These are phyloP conservation scores for Dendroctonus valens DNA, from an alignment of 1,140 invertebrate species.

Conservation along the genomic window DNA sequence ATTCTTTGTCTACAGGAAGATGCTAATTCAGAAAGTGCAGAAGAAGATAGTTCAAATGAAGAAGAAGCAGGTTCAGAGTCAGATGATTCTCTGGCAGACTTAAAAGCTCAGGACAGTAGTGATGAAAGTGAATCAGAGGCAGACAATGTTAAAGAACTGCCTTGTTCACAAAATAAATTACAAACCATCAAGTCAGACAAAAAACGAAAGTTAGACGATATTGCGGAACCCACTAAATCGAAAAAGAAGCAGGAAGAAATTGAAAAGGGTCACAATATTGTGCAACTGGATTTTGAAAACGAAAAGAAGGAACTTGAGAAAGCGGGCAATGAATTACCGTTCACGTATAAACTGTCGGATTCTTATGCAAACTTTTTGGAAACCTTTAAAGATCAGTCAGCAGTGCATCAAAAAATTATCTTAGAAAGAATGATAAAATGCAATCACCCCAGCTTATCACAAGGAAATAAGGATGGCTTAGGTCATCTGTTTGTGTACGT, in stretches of 20 bases:
- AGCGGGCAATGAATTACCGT: slow-evolving; percentile 66
- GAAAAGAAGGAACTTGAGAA: slow-evolving; percentile 52
- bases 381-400: slow-evolving; percentile 60
- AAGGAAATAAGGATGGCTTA: slow-evolving; percentile 75
- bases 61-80: slow-evolving; percentile 43
- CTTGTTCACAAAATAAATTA: slow-evolving; percentile 28
- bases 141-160: slow-evolving; percentile 28
- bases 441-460: slow-evolving; percentile 74
- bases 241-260: slow-evolving; percentile 10
- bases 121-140: slow-evolving; percentile 49
- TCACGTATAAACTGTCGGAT: slow-evolving; percentile 66
- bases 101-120: slow-evolving; percentile 45
- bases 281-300: background rate
- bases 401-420: slow-evolving; percentile 66
- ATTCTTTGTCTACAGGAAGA: slow-evolving; percentile 34
- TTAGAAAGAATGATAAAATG: slow-evolving; percentile 82
- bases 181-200: slow-evolving; percentile 14
- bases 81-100: slow-evolving; percentile 48
- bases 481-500: slow-evolving; percentile 70
- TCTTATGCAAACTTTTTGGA: slow-evolving; percentile 66
- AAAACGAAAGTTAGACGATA: slow-evolving; percentile 31
- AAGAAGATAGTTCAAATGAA: slow-evolving; percentile 47
- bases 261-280: slow-evolving; percentile 8
- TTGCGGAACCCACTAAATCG: slow-evolving; percentile 21
- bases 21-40: slow-evolving; percentile 41